Base-by-base conservation (phyloP, 1,140 invertebrate species). In the Hesperophylax magnus region DNA sequence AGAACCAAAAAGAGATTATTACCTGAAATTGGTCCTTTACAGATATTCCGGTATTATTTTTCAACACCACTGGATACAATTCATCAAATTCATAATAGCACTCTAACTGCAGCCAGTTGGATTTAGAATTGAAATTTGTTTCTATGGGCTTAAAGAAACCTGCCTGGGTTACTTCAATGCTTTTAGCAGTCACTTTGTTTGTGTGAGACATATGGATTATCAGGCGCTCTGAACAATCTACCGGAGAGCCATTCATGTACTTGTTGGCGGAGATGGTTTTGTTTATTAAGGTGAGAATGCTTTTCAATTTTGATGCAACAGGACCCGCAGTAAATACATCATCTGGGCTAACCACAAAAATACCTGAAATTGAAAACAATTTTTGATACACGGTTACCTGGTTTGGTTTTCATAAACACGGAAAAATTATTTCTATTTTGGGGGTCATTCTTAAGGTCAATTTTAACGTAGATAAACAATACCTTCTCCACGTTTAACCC, bases 71-170 rank as follows among this genome's bases (percentile, higher is more conserved):
- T 56, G 92, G 91, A 86, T 94, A 93, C 47, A 92, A 85, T 84
- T 92, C 90, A 87, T 95, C 92, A 86, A 96, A 91, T 85, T 94
- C 92, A 85, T 94, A 91, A 81, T 92, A 89, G 82, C 93, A 93
- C 84, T 95, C 92, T n/a, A 96, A 85, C 84, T 93, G 91, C 82
- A 93, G 91, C 94, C 95, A 96, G 5, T 90, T 91, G 3, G 87
- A 82, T 86, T 92, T 93, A 0, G 90, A 86, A 82, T 92, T 86
- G 86, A 94, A 93, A 84, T 94, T 94, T 90, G 92, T 92, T 7
- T 94, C 92, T 27, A 91, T 91, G 81, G 91, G 90, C 85, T 91
- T 92, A 9, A 93, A 86, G 81, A 60, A 56, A 63, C 8, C 24
- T 34, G 69, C 1, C 18, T 81, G 76, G 0, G 39, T 58, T 6